Evolutionary conservation across 2,113 vertebrate species (phyloP).

Genomic region (Cephalopterus ornatus): DNA sequence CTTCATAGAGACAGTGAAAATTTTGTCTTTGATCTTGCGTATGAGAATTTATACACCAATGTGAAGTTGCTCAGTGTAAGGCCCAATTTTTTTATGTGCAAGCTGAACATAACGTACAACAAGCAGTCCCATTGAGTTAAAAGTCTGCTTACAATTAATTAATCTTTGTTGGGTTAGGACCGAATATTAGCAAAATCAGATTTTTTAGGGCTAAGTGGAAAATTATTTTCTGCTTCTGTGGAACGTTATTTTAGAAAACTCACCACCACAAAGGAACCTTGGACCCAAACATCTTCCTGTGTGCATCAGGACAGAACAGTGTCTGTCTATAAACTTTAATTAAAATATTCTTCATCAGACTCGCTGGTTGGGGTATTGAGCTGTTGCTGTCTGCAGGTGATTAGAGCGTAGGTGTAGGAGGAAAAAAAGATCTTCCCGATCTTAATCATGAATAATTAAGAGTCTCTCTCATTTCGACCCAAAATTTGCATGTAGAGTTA

Average conservation of each 20-base stretch:
- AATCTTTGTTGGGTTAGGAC: not conserved
- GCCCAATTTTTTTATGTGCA: not conserved
- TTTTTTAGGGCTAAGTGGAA: not conserved
- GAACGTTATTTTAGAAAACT: not conserved
- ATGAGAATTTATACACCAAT: not conserved
- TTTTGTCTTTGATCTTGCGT: not conserved
- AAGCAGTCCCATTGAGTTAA: not conserved
- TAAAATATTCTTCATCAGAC: not conserved
- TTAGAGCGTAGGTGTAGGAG: not conserved
- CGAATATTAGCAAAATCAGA: not conserved
- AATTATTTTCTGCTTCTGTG: not conserved
- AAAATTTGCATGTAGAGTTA: not conserved
- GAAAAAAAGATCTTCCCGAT: not conserved
- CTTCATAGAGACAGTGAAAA: not conserved
- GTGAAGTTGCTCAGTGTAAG: not conserved
- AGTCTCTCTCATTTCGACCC: not conserved
- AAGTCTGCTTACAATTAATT: not conserved
- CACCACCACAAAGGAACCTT: no score
- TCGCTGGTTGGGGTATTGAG: not conserved
- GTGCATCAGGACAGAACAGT: not conserved
- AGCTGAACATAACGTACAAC: not conserved
- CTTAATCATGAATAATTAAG: conserved; percentile 29
- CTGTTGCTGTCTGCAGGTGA: not conserved
- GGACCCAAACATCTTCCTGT: not conserved
- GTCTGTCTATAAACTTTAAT: not conserved